These are phyloP conservation scores for Stenopsyche tienmushanensis DNA, from an alignment of 1,140 invertebrate genomes.

Conservation along the genomic window DNA sequence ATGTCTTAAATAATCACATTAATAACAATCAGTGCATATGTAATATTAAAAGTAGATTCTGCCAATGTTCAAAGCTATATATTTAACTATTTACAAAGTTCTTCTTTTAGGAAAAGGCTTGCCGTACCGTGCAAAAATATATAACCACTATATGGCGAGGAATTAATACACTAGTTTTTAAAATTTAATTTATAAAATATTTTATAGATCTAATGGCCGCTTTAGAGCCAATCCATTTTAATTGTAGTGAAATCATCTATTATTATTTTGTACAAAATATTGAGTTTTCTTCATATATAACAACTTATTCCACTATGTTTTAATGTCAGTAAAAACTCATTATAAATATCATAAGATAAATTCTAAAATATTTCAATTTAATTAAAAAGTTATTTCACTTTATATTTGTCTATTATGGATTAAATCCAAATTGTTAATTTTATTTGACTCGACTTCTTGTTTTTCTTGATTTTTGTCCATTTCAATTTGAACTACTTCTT, in stretches of 20 bases:
- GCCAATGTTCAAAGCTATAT: constrained; percentile 23
- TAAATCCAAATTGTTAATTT: constrained; percentile 13
- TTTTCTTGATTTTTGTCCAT: constrained; percentile 41
- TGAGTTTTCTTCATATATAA: background rate
- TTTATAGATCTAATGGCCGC: too few species aligned
- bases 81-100: too few species aligned
- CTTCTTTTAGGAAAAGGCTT: constrained; percentile 25
- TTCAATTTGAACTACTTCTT: constrained; percentile 52
- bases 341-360: constrained; percentile 19
- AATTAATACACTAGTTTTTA: constrained; percentile 15
- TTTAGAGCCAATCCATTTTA: too few species aligned
- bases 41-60: constrained; percentile 6
- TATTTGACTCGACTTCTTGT: constrained; percentile 27
- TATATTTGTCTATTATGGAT: constrained; percentile 9
- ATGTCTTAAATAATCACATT: too few species aligned
- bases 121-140: constrained; percentile 31
- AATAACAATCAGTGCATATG: constrained; percentile 13
- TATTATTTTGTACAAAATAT: constrained; percentile 19
- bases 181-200: constrained; percentile 10
- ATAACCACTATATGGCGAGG: constrained; percentile 25
- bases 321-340: too few species aligned
- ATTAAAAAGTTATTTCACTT: constrained; percentile 17
- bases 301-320: background rate
- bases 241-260: background rate
- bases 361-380: constrained; percentile 7